phyloP scores from a whole-genome alignment of 2,888 invertebrate genomes.

The Eugnorisma glareosa region DNA sequence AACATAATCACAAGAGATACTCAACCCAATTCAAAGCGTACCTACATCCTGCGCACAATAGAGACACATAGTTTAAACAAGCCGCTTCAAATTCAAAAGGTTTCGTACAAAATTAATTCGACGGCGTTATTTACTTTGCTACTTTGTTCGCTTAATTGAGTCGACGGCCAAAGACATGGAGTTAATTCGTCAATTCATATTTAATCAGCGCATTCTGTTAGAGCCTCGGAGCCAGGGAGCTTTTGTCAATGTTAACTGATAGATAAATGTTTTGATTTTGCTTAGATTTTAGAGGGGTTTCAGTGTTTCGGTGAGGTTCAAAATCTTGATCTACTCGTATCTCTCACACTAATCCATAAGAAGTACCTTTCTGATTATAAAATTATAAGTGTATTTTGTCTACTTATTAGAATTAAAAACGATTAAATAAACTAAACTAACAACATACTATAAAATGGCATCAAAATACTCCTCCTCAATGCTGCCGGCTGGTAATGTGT shows the following conservation, averaged over 20 bases:
- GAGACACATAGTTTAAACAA: conserved; percentile 82
- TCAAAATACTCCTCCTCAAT: not conserved
- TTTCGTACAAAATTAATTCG: conserved; percentile 86
- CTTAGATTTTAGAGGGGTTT: conserved; percentile 33
- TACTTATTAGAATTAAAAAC: not conserved
- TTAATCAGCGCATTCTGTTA: conserved; percentile 80
- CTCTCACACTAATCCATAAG: not conserved
- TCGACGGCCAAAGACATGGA: conserved; percentile 85
- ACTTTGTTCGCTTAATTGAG: conserved; percentile 90
- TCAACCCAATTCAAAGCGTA: conserved; percentile 16
- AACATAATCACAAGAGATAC: conserved; percentile 10
- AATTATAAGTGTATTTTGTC: not conserved
- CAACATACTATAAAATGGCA: not conserved
- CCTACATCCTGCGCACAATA: conserved; percentile 50
- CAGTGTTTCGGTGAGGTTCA: not conserved
- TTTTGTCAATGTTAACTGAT: conserved; percentile 40
- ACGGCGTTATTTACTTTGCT: conserved; percentile 86
- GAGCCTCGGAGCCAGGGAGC: conserved; percentile 46
- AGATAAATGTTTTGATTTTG: conserved; percentile 39
- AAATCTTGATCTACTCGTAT: not conserved
- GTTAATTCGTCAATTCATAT: conserved; percentile 90
- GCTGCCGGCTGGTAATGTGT: not conserved
- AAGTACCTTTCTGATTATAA: not conserved
- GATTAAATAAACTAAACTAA: not conserved
- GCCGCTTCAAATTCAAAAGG: conserved; percentile 76